These are phyloP conservation scores for Pristionchus pacificus DNA, from an alignment of 1,140 invertebrate genomes.

Conservation along the genomic window DNA sequence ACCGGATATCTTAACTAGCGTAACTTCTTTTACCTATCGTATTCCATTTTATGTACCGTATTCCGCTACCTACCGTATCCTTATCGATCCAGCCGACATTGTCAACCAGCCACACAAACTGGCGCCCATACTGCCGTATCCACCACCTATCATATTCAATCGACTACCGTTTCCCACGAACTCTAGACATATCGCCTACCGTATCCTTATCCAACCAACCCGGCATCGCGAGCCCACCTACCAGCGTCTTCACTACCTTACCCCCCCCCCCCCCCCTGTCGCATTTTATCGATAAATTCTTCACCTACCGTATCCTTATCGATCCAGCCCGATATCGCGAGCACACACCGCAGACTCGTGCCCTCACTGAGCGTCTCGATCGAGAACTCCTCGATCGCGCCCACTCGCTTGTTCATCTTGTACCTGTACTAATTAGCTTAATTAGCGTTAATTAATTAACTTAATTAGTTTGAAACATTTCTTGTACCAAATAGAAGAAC, in stretches of 20 bases:
- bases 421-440: too few species aligned
- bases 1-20: too few species aligned
- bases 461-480: background rate
- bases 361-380: slow-evolving; percentile 59
- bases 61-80: slow-evolving; percentile 19
- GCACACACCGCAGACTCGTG: slow-evolving; percentile 42
- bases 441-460: background rate
- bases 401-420: slow-evolving; percentile 60
- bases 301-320: slow-evolving; percentile 37
- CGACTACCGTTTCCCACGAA: too few species aligned
- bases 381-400: slow-evolving; percentile 61
- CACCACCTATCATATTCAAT: too few species aligned
- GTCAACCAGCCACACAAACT: slow-evolving; percentile 44
- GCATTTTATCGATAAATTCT: background rate
- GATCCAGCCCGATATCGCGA: slow-evolving; percentile 53
- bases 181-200: too few species aligned
- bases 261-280: background rate
- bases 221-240: too few species aligned
- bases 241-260: background rate
- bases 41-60: too few species aligned
- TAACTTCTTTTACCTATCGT: too few species aligned
- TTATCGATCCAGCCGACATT: slow-evolving; percentile 54
- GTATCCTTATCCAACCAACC: too few species aligned
- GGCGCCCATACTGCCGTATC: slow-evolving; percentile 41
- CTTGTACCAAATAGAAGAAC: background rate